Percentiles rank a stretch among this genome's conserved stretches.
phyloP scores from a whole-genome alignment of 2,797 vertebrate genomes.

The Dryobates pubescens region DNA sequence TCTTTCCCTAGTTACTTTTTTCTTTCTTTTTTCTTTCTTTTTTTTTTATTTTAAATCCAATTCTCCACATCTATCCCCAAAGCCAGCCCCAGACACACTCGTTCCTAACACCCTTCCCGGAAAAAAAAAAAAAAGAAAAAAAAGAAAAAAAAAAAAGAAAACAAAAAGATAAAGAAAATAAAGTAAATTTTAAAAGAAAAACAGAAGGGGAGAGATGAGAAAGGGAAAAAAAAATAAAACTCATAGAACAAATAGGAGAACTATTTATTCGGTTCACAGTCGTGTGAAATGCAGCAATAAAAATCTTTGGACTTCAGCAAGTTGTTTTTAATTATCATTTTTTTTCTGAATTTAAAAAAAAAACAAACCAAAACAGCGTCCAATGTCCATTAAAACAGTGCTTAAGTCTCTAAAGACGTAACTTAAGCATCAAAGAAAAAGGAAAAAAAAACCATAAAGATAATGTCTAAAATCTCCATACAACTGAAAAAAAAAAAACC shows the following conservation, averaged over 20 bases:
- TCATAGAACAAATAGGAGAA: slow-evolving; percentile 87
- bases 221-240: slow-evolving; percentile 79
- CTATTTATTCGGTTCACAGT: slow-evolving; percentile 96
- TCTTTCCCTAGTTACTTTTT: not conserved
- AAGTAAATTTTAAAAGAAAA: no score
- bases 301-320: slow-evolving; percentile 98
- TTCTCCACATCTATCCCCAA: slow-evolving; percentile 2
- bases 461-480: slow-evolving; percentile 77
- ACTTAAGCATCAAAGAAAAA: slow-evolving; percentile 74
- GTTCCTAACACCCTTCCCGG: no score
- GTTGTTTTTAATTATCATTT: slow-evolving; percentile 75
- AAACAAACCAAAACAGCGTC: slow-evolving; percentile 70
- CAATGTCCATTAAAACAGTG: slow-evolving; percentile 81
- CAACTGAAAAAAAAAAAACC: slow-evolving; percentile 29
- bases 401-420: slow-evolving; percentile 79
- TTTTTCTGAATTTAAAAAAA: slow-evolving; percentile 81
- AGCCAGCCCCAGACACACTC: not conserved
- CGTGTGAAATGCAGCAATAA: slow-evolving; percentile 98
- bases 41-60: not conserved
- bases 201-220: not conserved
- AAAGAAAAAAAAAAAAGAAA: not conserved
- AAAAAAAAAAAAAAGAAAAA: not conserved
- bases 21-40: not conserved
- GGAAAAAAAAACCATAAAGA: slow-evolving; percentile 58
- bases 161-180: not conserved